Evolutionary conservation across 2,888 invertebrate genomes (phyloP).

Genomic region (Malacosoma neustria): DNA sequence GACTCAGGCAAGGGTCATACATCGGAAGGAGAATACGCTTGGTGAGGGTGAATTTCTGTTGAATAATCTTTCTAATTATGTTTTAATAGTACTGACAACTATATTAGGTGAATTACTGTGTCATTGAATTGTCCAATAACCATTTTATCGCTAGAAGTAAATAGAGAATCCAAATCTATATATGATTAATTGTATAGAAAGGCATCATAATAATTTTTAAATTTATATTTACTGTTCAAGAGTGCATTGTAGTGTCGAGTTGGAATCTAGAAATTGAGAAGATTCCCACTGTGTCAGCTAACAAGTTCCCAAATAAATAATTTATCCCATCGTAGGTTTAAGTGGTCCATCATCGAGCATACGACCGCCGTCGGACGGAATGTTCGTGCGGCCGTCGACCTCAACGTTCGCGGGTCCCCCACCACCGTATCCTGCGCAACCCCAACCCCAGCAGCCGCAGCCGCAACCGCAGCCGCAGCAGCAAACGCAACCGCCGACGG

Average conservation of each 20-base stretch:
- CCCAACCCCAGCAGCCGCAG: conserved; percentile 15
- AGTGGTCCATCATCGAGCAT: conserved; percentile 22
- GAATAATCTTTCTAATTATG: not conserved
- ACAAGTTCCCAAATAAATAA: not conserved
- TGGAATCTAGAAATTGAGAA: too few relatives aligned
- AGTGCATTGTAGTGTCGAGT: too few relatives aligned
- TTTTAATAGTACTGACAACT: too few relatives aligned
- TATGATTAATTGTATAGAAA: too few relatives aligned
- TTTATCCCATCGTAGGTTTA: conserved; percentile 24
- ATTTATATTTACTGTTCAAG: too few relatives aligned
- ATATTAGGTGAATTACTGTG: too few relatives aligned
- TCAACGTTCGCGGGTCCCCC: conserved; percentile 53
- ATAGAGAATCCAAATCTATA: too few relatives aligned
- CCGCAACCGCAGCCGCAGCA: conserved; percentile 7
- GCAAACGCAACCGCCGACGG: conserved; percentile 49
- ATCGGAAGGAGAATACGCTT: conserved; percentile 79
- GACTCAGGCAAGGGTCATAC: conserved; percentile 91
- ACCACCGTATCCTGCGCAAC: conserved; percentile 41
- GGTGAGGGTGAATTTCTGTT: conserved; percentile 30
- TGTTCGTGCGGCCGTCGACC: conserved; percentile 40
- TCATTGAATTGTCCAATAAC: too few relatives aligned
- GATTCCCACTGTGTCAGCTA: too few relatives aligned
- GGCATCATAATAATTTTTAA: too few relatives aligned
- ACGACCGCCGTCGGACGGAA: conserved; percentile 26
- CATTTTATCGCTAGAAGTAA: too few relatives aligned